Evolutionary conservation across 2,797 vertebrate genomes (phyloP).

Genomic region (Myotis pilosus): DNA sequence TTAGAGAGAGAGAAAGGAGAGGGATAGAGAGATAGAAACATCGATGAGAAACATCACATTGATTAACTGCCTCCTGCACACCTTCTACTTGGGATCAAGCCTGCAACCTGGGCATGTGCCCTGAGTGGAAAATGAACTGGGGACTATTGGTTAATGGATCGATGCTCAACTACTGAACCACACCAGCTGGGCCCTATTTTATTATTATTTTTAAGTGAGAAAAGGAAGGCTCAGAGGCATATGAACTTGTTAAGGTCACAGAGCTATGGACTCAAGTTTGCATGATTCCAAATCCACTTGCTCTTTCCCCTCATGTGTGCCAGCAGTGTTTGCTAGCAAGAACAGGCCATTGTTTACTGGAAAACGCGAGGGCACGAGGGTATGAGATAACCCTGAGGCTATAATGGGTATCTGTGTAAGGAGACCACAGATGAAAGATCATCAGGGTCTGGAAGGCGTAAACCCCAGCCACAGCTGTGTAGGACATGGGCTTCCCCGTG

Average conservation of each 20-base stretch:
- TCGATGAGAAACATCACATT: no score
- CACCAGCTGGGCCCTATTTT: neutral
- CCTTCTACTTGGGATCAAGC: no score
- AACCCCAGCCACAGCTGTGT: neutral
- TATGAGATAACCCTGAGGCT: neutral
- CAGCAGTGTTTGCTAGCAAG: neutral
- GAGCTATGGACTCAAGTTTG: neutral
- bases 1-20: neutral
- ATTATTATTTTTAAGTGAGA: neutral
- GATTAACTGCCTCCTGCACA: no score
- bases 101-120: neutral
- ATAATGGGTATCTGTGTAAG: neutral
- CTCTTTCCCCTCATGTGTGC: neutral
- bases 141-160: neutral
- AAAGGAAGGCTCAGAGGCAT: neutral
- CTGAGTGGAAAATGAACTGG: neutral
- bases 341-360: slow-evolving; percentile 25
- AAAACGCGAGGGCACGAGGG: neutral
- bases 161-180: neutral
- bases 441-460: fast-evolving
- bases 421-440: neutral
- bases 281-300: neutral
- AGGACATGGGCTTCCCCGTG: neutral
- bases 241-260: neutral
- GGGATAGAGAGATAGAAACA: neutral